Conservation (phyloP, 2,888 invertebrate genomes). For the Drosophila recens region DNA sequence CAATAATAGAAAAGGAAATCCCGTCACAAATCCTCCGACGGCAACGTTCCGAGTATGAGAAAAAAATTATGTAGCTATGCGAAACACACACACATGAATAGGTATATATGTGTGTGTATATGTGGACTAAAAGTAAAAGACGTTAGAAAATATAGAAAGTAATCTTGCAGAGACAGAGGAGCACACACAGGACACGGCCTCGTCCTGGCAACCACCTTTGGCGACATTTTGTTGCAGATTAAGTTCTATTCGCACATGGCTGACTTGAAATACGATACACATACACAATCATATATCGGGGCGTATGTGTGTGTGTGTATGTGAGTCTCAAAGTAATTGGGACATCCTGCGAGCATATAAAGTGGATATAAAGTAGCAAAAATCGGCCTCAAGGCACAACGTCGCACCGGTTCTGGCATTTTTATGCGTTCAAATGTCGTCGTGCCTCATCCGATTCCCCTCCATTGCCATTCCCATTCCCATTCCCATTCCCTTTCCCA, state of each 20-base stretch:
- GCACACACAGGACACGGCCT: slow-evolving; percentile 17
- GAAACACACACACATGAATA: slow-evolving; percentile 35
- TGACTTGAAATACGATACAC: slow-evolving; percentile 84
- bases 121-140: slow-evolving; percentile 53
- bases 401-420: slow-evolving; percentile 77
- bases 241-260: slow-evolving; percentile 85
- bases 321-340: slow-evolving; percentile 81
- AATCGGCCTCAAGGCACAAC: slow-evolving; percentile 73
- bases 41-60: slow-evolving; percentile 63
- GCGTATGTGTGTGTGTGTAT: slow-evolving; percentile 41
- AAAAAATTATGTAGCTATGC: slow-evolving; percentile 75
- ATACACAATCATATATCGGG: slow-evolving; percentile 33
- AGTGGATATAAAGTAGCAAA: slow-evolving; percentile 81
- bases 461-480: no score
- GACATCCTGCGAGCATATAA: slow-evolving; percentile 84
- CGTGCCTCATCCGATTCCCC: slow-evolving; percentile 67
- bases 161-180: slow-evolving; percentile 67
- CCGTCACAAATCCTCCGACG: slow-evolving; percentile 85
- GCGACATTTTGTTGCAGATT: slow-evolving; percentile 85
- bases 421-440: slow-evolving; percentile 78
- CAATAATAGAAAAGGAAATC: slow-evolving; percentile 86
- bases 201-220: slow-evolving; percentile 77
- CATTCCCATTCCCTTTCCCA: background rate
- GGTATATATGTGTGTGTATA: slow-evolving; percentile 23
- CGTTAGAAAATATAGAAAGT: slow-evolving; percentile 82